Conservation (phyloP, 2,113 vertebrate genomes). For the Grallaria varia region DNA sequence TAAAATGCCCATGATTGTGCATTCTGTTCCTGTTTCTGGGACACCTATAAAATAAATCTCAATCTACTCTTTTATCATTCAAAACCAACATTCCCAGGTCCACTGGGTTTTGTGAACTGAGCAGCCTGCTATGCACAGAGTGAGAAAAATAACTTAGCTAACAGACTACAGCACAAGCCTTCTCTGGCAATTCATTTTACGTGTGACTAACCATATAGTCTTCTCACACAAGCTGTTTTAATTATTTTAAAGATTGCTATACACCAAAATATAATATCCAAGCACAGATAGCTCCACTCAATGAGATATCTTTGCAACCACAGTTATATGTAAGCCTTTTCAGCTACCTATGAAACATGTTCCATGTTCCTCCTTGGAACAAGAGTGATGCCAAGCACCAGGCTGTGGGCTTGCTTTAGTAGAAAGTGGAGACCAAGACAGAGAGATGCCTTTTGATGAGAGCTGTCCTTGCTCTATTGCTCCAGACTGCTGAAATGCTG, state of each 20-base stretch:
- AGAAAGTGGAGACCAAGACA: neutral
- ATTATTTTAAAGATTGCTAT: neutral
- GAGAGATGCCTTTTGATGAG: neutral
- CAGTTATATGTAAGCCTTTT: neutral
- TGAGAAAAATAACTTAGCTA: neutral
- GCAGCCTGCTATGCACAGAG: neutral
- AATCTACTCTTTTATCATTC: neutral
- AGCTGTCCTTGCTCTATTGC: neutral
- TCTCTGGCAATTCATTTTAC: neutral
- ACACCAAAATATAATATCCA: neutral
- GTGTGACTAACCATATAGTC: neutral
- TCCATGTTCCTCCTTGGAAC: neutral
- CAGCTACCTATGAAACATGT: neutral
- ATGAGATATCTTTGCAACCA: neutral
- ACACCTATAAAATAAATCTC: neutral
- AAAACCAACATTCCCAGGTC: neutral
- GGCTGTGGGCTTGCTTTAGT: neutral
- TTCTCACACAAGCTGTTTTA: neutral
- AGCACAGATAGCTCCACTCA: neutral
- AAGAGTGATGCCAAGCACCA: neutral
- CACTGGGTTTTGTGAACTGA: neutral
- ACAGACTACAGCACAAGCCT: neutral
- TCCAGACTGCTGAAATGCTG: neutral
- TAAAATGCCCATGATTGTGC: rapidly evolving
- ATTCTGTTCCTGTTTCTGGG: neutral